These are phyloP conservation scores for Agrochola lychnidis DNA, from an alignment of 2,888 invertebrate species.

Conservation along the genomic window DNA sequence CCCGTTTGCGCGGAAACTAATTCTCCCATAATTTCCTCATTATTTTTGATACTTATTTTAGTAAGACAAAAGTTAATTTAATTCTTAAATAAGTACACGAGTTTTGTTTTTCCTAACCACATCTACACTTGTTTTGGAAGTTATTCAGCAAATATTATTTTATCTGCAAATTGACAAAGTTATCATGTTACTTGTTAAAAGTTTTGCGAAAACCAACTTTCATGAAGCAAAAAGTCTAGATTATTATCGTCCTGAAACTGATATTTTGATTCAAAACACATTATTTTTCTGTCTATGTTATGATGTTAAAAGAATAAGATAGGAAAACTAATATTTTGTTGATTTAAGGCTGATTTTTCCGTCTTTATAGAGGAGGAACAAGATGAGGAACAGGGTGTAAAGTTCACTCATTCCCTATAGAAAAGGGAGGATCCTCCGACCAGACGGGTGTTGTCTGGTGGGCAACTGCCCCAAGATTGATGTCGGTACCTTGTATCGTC, in stretches of 20 bases:
- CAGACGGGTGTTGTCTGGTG: too few species aligned
- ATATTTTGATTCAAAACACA: not conserved
- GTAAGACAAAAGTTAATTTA: too few species aligned
- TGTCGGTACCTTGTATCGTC: too few species aligned
- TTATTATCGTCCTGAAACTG: not conserved
- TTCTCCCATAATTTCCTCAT: too few species aligned
- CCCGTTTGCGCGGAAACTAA: too few species aligned
- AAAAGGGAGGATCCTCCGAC: too few species aligned
- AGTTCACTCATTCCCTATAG: too few species aligned
- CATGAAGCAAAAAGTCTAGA: not conserved
- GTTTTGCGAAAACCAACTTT: slow-evolving; percentile 9
- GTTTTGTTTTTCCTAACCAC: not conserved
- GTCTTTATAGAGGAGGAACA: too few species aligned
- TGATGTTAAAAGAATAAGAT: not conserved
- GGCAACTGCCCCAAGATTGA: too few species aligned
- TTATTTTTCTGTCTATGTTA: not conserved
- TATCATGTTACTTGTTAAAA: slow-evolving; percentile 24
- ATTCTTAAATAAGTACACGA: not conserved
- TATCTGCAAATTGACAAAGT: slow-evolving; percentile 12
- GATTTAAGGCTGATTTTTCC: too few species aligned
- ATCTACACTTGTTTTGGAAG: not conserved
- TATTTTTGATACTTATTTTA: too few species aligned
- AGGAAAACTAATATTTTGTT: not conserved
- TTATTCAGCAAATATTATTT: not conserved
- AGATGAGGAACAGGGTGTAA: too few species aligned